Conservation (phyloP, 2,888 invertebrate genomes). For the Diachrysia chrysitis region DNA sequence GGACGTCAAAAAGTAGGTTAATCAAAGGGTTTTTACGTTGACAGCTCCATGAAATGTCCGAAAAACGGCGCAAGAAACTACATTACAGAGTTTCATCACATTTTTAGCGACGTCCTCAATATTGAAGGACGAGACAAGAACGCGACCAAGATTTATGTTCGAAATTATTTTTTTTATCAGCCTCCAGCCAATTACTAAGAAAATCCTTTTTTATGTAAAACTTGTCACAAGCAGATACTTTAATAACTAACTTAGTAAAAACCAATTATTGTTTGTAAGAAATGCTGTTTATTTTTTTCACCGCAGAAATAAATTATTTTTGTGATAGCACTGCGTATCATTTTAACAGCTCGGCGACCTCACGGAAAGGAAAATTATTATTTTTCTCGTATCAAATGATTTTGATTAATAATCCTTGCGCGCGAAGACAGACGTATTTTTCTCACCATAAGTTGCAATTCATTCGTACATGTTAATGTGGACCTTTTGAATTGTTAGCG, state of each 20-base stretch:
- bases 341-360: conserved; percentile 61
- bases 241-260: conserved; percentile 54
- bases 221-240: conserved; percentile 59
- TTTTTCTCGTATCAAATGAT: conserved; percentile 81
- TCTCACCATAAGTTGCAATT: conserved; percentile 84
- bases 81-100: conserved; percentile 21
- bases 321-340: conserved; percentile 37
- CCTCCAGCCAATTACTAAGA: conserved; percentile 44
- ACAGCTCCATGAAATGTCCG: neutral
- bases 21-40: conserved; percentile 1
- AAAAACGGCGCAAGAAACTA: conserved; percentile 32
- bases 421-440: conserved; percentile 81
- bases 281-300: conserved; percentile 37
- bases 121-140: conserved; percentile 29
- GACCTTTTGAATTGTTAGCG: conserved; percentile 55
- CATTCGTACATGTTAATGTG: conserved; percentile 77
- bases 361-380: conserved; percentile 74
- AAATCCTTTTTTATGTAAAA: conserved; percentile 42
- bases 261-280: conserved; percentile 50
- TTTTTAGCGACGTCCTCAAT: conserved; percentile 29
- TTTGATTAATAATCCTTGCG: conserved; percentile 83
- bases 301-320: conserved; percentile 44
- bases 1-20: conserved; percentile 8
- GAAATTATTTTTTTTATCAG: conserved; percentile 24
- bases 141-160: conserved; percentile 38